Percentiles rank a stretch among this genome's conserved stretches.
Conservation (phyloP, 2,888 invertebrate genomes). For the Caenorhabditis becei region DNA sequence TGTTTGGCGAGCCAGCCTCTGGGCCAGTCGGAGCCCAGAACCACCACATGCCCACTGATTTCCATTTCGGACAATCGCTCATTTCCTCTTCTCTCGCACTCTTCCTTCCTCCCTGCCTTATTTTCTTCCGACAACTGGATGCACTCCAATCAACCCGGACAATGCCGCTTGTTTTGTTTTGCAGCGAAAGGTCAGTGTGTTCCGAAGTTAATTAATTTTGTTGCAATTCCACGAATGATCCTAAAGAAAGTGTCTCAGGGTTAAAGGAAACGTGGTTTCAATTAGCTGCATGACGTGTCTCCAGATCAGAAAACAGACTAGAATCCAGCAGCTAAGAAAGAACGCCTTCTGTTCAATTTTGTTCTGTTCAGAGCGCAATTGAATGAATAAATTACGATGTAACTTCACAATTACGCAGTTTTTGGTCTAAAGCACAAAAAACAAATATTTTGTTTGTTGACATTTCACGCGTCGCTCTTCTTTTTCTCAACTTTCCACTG, state of each 20-base stretch:
- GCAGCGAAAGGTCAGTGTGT: conserved; percentile 43
- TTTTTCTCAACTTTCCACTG: conserved; percentile 1
- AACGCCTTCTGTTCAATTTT: neutral
- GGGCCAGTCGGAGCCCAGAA: conserved; percentile 30
- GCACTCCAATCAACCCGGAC: conserved; percentile 37
- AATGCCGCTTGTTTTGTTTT: conserved; percentile 29
- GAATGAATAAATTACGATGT: conserved; percentile 53
- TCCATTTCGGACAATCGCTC: conserved; percentile 53
- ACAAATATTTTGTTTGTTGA: conserved; percentile 56
- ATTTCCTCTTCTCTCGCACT: conserved; percentile 43
- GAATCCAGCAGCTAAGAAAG: neutral
- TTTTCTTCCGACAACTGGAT: conserved; percentile 36
- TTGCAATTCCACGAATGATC: conserved; percentile 29
- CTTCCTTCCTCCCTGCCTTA: conserved; percentile 13
- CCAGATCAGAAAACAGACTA: conserved; percentile 20
- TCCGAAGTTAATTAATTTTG: conserved; percentile 45
- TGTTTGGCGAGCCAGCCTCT: conserved; percentile 29
- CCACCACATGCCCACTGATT: conserved; percentile 45
- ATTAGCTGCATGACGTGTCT: neutral
- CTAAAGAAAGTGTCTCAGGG: neutral
- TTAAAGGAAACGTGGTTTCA: neutral
- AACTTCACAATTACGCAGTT: conserved; percentile 30
- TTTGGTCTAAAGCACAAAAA: conserved; percentile 41
- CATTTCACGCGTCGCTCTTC: conserved; percentile 37
- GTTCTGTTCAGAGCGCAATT: conserved; percentile 32